These are phyloP conservation scores for Megastigmus dorsalis DNA, from an alignment of 2,888 invertebrate species.

Conservation along the genomic window DNA sequence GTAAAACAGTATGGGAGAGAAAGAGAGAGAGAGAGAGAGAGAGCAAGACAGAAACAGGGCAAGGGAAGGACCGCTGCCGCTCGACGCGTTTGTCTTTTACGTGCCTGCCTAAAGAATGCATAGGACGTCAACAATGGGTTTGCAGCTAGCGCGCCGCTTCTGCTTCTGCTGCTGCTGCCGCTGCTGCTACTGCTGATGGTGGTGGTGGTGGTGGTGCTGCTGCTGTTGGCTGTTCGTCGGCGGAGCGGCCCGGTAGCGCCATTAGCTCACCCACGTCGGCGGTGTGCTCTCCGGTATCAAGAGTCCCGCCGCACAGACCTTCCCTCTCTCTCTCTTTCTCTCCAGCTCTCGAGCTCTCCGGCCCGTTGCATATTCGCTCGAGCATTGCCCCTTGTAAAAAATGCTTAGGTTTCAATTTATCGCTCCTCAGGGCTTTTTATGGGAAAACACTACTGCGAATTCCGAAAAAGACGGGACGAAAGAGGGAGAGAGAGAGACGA, in stretches of 20 bases:
- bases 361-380: constrained; percentile 53
- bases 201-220: neutral
- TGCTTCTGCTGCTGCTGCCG: neutral
- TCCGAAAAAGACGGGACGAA: constrained; percentile 46
- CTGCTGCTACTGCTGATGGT: neutral
- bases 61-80: neutral
- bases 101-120: constrained; percentile 53
- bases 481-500: too few species aligned
- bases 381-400: constrained; percentile 55
- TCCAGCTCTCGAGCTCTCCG: neutral
- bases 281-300: constrained; percentile 61
- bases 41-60: neutral
- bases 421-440: constrained; percentile 51
- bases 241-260: constrained; percentile 52
- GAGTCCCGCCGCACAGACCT: constrained; percentile 52
- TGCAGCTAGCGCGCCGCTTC: constrained; percentile 25
- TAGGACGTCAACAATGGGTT: constrained; percentile 54
- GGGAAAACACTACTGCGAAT: constrained; percentile 53
- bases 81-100: constrained; percentile 52
- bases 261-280: constrained; percentile 61
- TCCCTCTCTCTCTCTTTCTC: constrained; percentile 17
- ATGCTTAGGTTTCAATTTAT: constrained; percentile 56
- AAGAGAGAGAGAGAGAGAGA: neutral
- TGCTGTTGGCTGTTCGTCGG: too few species aligned
- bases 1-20: neutral